These are phyloP conservation scores for Drosophila prosaltans DNA, from an alignment of 1,140 invertebrate genomes.

Conservation along the genomic window DNA sequence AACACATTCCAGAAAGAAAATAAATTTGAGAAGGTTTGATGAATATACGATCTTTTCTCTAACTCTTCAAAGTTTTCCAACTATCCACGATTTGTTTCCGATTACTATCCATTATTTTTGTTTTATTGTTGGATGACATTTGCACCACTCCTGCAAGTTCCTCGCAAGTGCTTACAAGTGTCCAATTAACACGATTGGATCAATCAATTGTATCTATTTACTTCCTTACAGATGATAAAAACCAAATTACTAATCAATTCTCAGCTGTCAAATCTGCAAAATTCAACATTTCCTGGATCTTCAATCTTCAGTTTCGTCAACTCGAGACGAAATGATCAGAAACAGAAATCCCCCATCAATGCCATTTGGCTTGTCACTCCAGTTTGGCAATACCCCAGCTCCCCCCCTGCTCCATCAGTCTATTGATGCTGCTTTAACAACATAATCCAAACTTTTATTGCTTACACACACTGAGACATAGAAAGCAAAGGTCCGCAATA, in stretches of 20 bases:
- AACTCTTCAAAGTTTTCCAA: too few relatives aligned
- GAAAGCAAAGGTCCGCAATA: conserved; percentile 1
- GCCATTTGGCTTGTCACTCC: conserved; percentile 4
- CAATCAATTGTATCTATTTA: background rate
- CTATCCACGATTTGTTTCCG: too few relatives aligned
- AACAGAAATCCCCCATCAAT: conserved; percentile 3
- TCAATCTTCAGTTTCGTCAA: background rate
- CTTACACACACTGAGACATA: conserved; percentile 6
- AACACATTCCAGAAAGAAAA: too few relatives aligned
- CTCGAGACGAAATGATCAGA: background rate
- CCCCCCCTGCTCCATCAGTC: background rate
- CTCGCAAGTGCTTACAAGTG: too few relatives aligned
- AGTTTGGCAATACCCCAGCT: background rate
- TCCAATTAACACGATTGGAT: background rate
- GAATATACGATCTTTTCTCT: too few relatives aligned
- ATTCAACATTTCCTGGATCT: conserved; percentile 5
- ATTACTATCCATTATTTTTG: too few relatives aligned
- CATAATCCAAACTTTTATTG: conserved; percentile 16
- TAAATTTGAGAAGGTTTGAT: too few relatives aligned
- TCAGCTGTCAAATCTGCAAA: background rate
- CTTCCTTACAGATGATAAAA: background rate
- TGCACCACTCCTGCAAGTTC: too few relatives aligned
- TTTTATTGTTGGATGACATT: too few relatives aligned
- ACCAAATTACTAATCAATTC: background rate
- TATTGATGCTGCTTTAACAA: conserved; percentile 8